Conservation (phyloP, 2,113 vertebrate species). For the Bagarius yarrelli region DNA sequence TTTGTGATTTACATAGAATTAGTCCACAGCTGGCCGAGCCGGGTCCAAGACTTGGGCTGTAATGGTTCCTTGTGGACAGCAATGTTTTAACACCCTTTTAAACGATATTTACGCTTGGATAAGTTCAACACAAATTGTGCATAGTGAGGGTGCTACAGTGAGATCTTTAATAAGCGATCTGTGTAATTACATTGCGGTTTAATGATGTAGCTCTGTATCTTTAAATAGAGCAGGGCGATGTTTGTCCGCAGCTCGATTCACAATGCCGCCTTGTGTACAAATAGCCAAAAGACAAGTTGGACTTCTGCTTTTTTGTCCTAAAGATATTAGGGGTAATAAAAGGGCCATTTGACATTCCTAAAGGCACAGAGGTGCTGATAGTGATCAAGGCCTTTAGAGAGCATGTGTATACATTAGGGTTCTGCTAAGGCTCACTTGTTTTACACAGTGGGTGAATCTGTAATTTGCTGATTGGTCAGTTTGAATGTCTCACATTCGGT, state of each 20-base stretch:
- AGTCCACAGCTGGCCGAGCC: constrained; percentile 56
- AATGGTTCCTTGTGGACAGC: constrained; percentile 40
- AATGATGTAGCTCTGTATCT: constrained; percentile 42
- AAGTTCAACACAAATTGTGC: constrained; percentile 21
- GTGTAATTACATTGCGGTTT: constrained; percentile 41
- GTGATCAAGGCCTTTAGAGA: too few species aligned
- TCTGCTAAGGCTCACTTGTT: too few species aligned
- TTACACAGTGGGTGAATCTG: too few species aligned
- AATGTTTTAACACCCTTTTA: constrained; percentile 51
- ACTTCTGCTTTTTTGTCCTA: too few species aligned
- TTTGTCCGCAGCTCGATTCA: constrained; percentile 33
- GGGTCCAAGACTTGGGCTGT: constrained; percentile 38
- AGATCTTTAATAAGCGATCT: constrained; percentile 47
- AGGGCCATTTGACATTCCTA: too few species aligned
- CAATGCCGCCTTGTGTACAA: constrained; percentile 41
- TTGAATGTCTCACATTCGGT: too few species aligned
- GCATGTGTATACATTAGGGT: too few species aligned
- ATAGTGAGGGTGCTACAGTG: constrained; percentile 17
- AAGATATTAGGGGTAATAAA: too few species aligned
- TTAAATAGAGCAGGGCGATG: constrained; percentile 30
- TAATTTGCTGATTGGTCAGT: too few species aligned
- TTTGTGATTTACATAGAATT: constrained; percentile 60
- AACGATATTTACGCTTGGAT: constrained; percentile 53
- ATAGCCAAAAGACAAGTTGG: constrained; percentile 31
- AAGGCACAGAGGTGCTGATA: too few species aligned